Evolutionary conservation across 2,797 vertebrate genomes (phyloP).

Genomic region (Melanotaenia maccullochi): DNA sequence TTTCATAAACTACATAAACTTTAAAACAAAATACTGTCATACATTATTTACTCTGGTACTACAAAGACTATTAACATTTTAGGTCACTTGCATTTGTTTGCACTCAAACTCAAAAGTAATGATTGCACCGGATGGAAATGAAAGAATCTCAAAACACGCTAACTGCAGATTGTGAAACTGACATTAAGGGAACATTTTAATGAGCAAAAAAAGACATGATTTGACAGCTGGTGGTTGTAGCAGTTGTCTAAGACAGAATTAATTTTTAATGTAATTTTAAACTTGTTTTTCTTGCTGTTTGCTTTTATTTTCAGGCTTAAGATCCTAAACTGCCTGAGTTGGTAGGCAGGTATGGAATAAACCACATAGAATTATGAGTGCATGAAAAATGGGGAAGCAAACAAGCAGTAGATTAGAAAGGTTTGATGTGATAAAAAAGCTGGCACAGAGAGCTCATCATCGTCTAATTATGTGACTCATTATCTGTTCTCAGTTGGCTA

Average conservation of each 20-base stretch:
- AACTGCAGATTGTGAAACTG: too few species aligned
- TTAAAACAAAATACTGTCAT: background rate
- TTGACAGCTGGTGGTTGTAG: background rate
- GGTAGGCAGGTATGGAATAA: too few species aligned
- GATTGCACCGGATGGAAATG: background rate
- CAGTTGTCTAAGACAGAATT: background rate
- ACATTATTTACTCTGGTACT: background rate
- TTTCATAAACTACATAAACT: slow-evolving; percentile 1
- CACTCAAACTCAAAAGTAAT: background rate
- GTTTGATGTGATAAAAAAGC: background rate
- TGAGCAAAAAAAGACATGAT: too few species aligned
- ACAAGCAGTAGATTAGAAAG: background rate
- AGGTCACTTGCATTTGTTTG: background rate
- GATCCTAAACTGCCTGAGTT: too few species aligned
- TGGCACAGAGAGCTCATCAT: background rate
- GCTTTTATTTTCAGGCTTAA: too few species aligned
- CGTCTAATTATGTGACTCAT: background rate
- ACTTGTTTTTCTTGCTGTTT: too few species aligned
- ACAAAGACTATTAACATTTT: background rate
- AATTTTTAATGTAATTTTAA: background rate
- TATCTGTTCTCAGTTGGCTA: background rate
- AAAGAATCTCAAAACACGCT: too few species aligned
- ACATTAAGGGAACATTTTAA: too few species aligned
- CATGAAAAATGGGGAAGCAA: background rate
- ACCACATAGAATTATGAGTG: background rate